These are phyloP conservation scores for Umimayanthus chanpuru DNA, from an alignment of 92 coral and sea anemone genomes.

Conservation along the genomic window DNA sequence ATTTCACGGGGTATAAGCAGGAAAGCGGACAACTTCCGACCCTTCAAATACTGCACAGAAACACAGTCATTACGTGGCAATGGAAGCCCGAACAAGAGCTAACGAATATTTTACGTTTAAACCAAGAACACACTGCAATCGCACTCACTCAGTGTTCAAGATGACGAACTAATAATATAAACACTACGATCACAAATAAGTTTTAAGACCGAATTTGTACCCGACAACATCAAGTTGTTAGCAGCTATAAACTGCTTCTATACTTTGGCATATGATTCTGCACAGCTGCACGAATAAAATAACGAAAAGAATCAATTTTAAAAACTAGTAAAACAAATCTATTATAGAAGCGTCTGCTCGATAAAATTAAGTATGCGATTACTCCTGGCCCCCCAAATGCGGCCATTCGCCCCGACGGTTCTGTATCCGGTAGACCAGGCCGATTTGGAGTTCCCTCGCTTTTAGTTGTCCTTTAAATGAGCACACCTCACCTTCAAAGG, in stretches of 20 bases:
- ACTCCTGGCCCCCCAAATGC: conserved; percentile 15
- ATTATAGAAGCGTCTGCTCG: not conserved
- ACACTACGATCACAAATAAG: conserved; percentile 4
- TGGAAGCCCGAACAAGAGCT: not conserved
- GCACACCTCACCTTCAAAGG: conserved; percentile 30
- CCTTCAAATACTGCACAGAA: not conserved
- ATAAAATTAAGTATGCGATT: conserved; percentile 4
- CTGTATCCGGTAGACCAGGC: conserved; percentile 34
- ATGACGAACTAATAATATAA: conserved; percentile 29
- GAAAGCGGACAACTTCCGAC: conserved; percentile 31
- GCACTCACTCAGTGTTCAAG: not conserved
- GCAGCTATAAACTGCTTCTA: not conserved
- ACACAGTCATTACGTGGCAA: conserved; percentile 9
- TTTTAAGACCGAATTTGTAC: conserved; percentile 2
- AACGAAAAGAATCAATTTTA: not conserved
- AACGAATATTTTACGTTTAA: not conserved
- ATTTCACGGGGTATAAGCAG: conserved; percentile 33
- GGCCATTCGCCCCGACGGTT: conserved; percentile 26
- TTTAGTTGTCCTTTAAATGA: conserved; percentile 34
- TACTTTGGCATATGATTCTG: not conserved
- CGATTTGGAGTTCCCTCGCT: conserved; percentile 5
- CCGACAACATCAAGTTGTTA: not conserved
- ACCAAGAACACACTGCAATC: not conserved
- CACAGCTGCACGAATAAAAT: not conserved
- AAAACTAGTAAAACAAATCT: not conserved